Evolutionary conservation across 2,888 invertebrate species (phyloP), one percentile per base, ranked within the genome.

Genomic region (Vandiemenella viatica): DNA sequence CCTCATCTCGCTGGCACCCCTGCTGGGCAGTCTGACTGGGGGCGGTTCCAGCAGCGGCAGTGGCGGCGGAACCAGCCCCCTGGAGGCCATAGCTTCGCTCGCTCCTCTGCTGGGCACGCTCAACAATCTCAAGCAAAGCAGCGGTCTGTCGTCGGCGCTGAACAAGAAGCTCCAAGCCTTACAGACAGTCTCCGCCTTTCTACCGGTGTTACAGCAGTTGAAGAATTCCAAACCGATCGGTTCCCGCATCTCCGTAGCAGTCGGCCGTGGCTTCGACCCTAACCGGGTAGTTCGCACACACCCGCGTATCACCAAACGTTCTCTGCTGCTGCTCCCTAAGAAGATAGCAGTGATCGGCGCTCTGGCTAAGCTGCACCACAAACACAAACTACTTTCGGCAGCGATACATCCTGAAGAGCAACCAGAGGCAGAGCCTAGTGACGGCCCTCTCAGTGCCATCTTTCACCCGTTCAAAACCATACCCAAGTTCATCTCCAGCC

Each of bases 301-400:
- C n/a, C n/a, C n/a, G n/a, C n/a, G n/a, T n/a, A 32, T 32, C 32
- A n/a, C 32, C 32, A 32, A 32, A n/a, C 10, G 32, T 10, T 32
- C 32, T 10, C 32, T 32, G 10, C 32, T 32, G 32, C 32, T 32
- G 32, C n/a, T n/a, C n/a, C 32, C 32, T n/a, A 32, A 32, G 32
- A 44, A 44, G 44, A n/a, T 23, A 8, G 44, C 23, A 16, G 18
- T 44, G 5, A 22, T 44, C 3, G 23, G 26, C 23, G 32, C 23
- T 16, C 44, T 44, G 22, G 44, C 44, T 26, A 44, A 44, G 44
- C 7, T 44, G 32, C 2, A 32, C 32, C 32, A 32, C 32, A 32
- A 32, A 32, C 32, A 32, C 32, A 32, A 32, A 32, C 32, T n/a
- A n/a, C n/a, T n/a, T n/a, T n/a, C n/a, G n/a, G n/a, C n/a, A n/a